Evolutionary conservation across 1,140 invertebrate species (phyloP).

Genomic region (Ostrea edulis): DNA sequence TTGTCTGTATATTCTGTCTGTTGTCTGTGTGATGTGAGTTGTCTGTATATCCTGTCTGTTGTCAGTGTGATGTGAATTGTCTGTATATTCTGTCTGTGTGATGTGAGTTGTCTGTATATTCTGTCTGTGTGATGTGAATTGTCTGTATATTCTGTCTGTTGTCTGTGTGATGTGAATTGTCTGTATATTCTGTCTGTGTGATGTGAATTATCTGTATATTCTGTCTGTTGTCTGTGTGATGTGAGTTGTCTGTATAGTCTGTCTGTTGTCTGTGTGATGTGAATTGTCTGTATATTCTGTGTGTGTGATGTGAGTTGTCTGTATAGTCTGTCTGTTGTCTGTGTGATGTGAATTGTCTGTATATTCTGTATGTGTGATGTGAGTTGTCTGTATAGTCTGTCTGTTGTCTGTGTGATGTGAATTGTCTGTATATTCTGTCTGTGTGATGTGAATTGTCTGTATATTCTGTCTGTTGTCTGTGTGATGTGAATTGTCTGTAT

Average conservation of each 20-base stretch:
- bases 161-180: too few species aligned
- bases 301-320: neutral
- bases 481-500: too few species aligned
- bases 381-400: neutral
- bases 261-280: too few species aligned
- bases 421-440: too few species aligned
- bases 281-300: too few species aligned
- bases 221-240: too few species aligned
- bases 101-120: too few species aligned
- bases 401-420: too few species aligned
- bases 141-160: neutral
- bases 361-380: too few species aligned
- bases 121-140: neutral
- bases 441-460: neutral
- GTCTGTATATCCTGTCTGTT: neutral
- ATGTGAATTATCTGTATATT: neutral
- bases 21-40: neutral
- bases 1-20: neutral
- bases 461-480: neutral
- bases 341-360: too few species aligned
- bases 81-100: too few species aligned
- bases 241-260: neutral
- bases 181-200: too few species aligned
- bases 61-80: neutral
- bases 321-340: neutral